Evolutionary conservation across 2,888 invertebrate species (phyloP).

Genomic region (Lutraria lutraria): DNA sequence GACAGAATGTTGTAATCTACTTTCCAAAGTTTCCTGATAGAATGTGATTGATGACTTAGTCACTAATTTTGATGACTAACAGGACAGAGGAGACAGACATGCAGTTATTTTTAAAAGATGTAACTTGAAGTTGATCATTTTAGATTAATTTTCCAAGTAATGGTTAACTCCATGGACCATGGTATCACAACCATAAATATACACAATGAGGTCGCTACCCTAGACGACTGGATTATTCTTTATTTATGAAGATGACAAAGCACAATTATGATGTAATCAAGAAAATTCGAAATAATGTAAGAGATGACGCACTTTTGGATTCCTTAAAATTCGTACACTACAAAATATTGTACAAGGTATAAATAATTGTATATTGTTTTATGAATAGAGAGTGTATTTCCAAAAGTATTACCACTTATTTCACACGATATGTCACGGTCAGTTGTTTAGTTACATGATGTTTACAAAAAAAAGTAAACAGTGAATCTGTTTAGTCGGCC

Average conservation of each 20-base stretch:
- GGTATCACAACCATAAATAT: too few species aligned
- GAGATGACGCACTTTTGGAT: neutral
- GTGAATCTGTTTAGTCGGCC: conserved; percentile 36
- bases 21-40: too few species aligned
- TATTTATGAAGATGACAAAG: neutral
- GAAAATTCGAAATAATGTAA: neutral
- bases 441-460: neutral
- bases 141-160: too few species aligned
- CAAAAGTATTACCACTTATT: neutral
- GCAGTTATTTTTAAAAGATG: too few species aligned
- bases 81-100: too few species aligned
- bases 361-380: neutral
- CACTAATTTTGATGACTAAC: too few species aligned
- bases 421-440: neutral
- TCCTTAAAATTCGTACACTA: neutral
- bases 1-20: too few species aligned
- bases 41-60: too few species aligned
- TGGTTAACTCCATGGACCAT: too few species aligned
- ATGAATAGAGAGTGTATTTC: neutral
- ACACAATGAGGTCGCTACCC: too few species aligned
- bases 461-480: conserved; percentile 11
- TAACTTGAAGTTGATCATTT: too few species aligned
- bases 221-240: neutral
- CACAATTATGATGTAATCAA: neutral
- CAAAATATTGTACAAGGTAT: neutral